Evolutionary conservation across 2,797 vertebrate genomes (phyloP), one percentile per base, ranked within the genome.

Genomic region (Pseudochromis fuscus): DNA sequence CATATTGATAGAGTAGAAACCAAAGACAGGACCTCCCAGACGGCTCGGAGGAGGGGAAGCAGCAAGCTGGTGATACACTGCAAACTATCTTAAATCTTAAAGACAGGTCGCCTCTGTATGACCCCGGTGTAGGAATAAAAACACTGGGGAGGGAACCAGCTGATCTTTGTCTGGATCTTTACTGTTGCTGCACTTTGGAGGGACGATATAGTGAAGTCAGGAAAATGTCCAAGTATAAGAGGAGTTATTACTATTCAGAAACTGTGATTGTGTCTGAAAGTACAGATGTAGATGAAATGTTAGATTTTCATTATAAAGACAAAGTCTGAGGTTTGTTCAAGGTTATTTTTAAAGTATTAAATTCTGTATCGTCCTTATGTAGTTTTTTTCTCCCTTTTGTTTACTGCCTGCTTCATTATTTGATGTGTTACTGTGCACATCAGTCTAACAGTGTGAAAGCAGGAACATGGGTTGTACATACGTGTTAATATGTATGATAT

Each of bases 21-120:
- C n/a, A 4, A 84, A 91, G 75, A 71, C 73, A 19, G 49, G 81
- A 91, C 82, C 84, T 83, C 88, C 75, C 82, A 82, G 57, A 56
- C 18, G 5, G 48, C 52, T 76, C 59, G 16, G 67, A 55, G 75
- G 42, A 19, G 55, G 56, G 69, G 51, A 50, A 38, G 48, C 15
- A 18, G 66, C 23, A 9, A 37, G 24, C 28, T 28, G 60, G 50
- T 77, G 66, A 81, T 64, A 48, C 83, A 81, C 73, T 38, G 25
- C 71, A 61, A 79, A 71, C 48, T 53, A 49, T 55, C 72, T 66
- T 82, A 75, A 84, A 84, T 76, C 66, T 72, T 51, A 30, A 48
- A 67, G 65, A 81, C 79, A 71, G 67, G 51, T 75, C 51, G 56
- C 76, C 68, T 85, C 68, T 61, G 55, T 15, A 33, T 2, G 55